Evolutionary conservation across 2,113 vertebrate species (phyloP).

Genomic region (Lycaon pictus): DNA sequence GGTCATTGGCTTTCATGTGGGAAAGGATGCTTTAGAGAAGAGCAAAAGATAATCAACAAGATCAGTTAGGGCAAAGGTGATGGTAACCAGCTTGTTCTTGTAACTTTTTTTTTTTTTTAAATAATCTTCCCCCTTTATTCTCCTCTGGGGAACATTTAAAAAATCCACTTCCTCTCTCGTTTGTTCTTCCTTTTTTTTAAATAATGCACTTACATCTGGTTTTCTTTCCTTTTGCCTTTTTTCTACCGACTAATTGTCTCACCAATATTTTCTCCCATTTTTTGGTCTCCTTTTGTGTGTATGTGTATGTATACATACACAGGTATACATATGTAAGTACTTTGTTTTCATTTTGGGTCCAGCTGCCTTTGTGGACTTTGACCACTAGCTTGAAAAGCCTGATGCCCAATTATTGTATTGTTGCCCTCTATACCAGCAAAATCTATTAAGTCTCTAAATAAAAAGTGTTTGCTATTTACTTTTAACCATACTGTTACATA

Average conservation of each 20-base stretch:
- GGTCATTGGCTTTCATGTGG: neutral
- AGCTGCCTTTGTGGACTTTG: neutral
- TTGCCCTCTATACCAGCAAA: neutral
- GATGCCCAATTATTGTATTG: neutral
- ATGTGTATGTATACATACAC: neutral
- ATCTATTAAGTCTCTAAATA: neutral
- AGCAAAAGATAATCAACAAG: neutral
- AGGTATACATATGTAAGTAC: neutral
- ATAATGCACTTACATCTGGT: neutral
- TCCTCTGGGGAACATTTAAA: neutral
- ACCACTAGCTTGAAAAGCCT: neutral
- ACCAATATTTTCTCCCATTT: neutral
- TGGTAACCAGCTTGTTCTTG: neutral
- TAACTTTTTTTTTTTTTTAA: neutral
- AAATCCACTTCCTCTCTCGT: neutral
- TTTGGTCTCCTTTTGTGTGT: neutral
- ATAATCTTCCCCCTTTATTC: neutral
- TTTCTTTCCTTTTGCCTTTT: neutral
- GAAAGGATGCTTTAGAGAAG: neutral
- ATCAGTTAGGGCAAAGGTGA: neutral
- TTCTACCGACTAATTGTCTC: neutral
- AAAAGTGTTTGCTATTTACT: neutral
- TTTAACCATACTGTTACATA: neutral
- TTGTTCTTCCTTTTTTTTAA: neutral
- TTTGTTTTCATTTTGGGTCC: slow-evolving; percentile 1